Conservation (phyloP, 1,140 invertebrate species). For the Lepidurus couesii region DNA sequence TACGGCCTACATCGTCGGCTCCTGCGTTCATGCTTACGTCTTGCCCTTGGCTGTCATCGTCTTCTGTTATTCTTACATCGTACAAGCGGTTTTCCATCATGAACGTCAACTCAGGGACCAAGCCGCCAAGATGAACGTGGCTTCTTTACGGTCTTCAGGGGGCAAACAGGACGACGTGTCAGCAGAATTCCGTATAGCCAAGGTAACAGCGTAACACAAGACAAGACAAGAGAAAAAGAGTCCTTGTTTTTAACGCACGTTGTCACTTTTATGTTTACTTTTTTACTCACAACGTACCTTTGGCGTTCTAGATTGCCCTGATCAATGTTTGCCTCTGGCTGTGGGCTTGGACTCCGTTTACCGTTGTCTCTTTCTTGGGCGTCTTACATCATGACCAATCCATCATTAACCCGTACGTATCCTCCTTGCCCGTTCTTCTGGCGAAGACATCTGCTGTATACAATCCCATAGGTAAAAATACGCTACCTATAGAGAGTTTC, state of each 20-base stretch:
- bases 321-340: constrained; percentile 77
- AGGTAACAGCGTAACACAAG: constrained; percentile 28
- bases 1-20: constrained; percentile 49
- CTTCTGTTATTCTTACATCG: constrained; percentile 46
- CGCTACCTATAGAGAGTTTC: not conserved
- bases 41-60: constrained; percentile 44
- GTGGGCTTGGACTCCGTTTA: constrained; percentile 75
- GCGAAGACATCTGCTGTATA: constrained; percentile 33
- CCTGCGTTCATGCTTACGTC: constrained; percentile 39
- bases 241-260: not conserved
- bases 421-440: constrained; percentile 29
- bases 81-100: constrained; percentile 48
- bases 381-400: constrained; percentile 52
- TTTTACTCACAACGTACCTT: not conserved
- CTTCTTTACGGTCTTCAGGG: constrained; percentile 40
- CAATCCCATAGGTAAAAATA: constrained; percentile 30
- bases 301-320: constrained; percentile 58
- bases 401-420: constrained; percentile 42
- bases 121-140: constrained; percentile 44
- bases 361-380: constrained; percentile 69
- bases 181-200: constrained; percentile 34
- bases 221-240: not conserved
- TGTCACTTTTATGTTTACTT: not conserved
- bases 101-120: constrained; percentile 45
- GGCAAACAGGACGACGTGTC: constrained; percentile 51